Conservation (phyloP, 2,888 invertebrate genomes). For the Lepidocyrtoides sp. region DNA sequence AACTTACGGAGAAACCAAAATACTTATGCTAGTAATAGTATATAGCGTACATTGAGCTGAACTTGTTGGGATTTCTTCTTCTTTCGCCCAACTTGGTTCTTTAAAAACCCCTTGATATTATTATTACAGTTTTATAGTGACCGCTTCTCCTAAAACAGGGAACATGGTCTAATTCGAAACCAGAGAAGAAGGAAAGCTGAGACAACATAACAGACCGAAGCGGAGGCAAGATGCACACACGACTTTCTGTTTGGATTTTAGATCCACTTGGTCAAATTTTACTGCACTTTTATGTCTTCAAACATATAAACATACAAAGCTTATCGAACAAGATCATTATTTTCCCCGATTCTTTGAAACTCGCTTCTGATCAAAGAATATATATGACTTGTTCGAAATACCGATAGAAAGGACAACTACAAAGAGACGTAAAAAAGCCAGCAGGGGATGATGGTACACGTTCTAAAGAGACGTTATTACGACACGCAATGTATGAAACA, state of each 20-base stretch:
- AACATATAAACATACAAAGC: constrained; percentile 16
- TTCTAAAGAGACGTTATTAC: background rate
- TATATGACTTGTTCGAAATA: background rate
- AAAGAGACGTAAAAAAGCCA: background rate
- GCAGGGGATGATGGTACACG: background rate
- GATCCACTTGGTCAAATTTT: constrained; percentile 48
- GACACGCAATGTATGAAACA: background rate
- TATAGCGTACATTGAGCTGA: too few species aligned
- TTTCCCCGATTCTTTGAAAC: constrained; percentile 40
- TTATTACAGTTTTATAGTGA: constrained; percentile 60
- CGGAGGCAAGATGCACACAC: background rate
- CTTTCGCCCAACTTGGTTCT: background rate
- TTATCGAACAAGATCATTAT: constrained; percentile 75
- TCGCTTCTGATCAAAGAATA: constrained; percentile 61
- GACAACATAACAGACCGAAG: background rate
- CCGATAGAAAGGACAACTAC: background rate
- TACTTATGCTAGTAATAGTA: constrained; percentile 8
- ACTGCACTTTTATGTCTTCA: constrained; percentile 63
- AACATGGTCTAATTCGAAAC: background rate
- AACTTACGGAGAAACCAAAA: constrained; percentile 69
- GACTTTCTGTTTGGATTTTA: background rate
- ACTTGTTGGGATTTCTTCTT: constrained; percentile 26
- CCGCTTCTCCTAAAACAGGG: constrained; percentile 56
- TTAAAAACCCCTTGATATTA: constrained; percentile 42
- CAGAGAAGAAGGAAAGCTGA: background rate